These are phyloP conservation scores for Cantharis lateralis DNA, from an alignment of 2,888 invertebrate species.

Conservation along the genomic window DNA sequence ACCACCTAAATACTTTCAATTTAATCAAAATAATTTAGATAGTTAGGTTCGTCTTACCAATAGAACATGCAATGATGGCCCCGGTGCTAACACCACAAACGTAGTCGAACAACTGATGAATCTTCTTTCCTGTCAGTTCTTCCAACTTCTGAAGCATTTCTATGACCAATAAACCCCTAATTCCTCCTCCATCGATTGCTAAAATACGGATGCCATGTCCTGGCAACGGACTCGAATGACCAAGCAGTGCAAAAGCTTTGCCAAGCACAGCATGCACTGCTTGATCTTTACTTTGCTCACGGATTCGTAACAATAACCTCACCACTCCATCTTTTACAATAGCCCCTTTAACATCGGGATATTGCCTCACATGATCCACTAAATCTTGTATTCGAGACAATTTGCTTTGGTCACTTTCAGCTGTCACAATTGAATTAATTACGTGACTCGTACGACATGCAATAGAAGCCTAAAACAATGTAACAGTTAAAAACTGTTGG, in stretches of 20 bases:
- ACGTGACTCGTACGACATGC: conserved; percentile 70
- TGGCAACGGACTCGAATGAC: conserved; percentile 69
- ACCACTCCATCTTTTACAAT: conserved; percentile 78
- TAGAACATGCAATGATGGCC: conserved; percentile 75
- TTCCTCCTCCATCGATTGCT: conserved; percentile 89
- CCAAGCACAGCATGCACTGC: conserved; percentile 50
- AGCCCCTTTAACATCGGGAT: conserved; percentile 73
- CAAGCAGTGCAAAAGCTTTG: conserved; percentile 70
- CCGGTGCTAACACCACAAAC: conserved; percentile 86
- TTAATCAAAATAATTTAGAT: no score
- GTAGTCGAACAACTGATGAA: conserved; percentile 84
- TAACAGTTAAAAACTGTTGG: conserved; percentile 16
- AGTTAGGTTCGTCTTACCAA: conserved; percentile 62
- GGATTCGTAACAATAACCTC: conserved; percentile 64
- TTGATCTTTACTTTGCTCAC: conserved; percentile 53
- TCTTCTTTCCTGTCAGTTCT: conserved; percentile 66
- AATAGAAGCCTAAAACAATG: conserved; percentile 61
- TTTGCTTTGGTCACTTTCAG: conserved; percentile 62
- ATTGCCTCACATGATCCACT: conserved; percentile 71
- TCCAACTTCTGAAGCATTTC: conserved; percentile 82
- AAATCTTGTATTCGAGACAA: conserved; percentile 70
- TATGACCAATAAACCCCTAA: conserved; percentile 83
- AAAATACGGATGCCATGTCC: conserved; percentile 79
- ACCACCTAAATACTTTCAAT: conserved; percentile 50
- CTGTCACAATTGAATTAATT: conserved; percentile 64